Conservation (phyloP, 2,888 invertebrate species). For the Scaptomyza flava region DNA sequence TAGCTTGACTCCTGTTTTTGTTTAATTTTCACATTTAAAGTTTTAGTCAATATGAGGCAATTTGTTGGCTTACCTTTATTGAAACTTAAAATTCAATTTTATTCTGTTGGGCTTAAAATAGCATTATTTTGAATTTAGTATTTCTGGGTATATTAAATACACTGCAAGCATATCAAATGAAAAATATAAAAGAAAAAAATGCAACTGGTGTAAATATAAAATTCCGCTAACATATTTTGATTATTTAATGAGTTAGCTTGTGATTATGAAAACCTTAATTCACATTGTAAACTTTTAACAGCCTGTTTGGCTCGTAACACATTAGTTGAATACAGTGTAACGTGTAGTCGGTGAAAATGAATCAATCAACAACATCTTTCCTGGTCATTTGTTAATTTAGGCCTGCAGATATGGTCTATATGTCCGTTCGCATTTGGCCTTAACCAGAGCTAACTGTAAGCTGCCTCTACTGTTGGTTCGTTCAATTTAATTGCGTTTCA, state of each 20-base stretch:
- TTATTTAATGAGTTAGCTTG: no score
- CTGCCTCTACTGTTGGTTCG: conserved; percentile 15
- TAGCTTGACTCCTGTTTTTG: not conserved
- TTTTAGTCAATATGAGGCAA: not conserved
- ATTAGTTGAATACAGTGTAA: no score
- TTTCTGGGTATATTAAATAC: no score
- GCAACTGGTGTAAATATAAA: no score
- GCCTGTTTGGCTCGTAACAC: no score
- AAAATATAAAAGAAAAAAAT: no score
- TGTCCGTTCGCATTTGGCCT: conserved; percentile 41
- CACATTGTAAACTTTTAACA: no score
- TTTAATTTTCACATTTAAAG: conserved; percentile 3
- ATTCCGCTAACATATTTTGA: no score
- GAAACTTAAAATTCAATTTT: conserved; percentile 29
- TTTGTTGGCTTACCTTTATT: conserved; percentile 9
- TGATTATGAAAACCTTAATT: no score
- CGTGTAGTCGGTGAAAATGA: no score
- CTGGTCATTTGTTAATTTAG: conserved; percentile 19
- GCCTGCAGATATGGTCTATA: conserved; percentile 14
- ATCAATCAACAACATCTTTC: no score
- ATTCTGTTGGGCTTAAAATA: not conserved
- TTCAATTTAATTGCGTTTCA: conserved; percentile 54
- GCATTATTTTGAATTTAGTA: not conserved
- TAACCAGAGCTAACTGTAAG: conserved; percentile 4
- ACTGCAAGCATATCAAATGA: no score